These are phyloP conservation scores for Eudasyphora cyanicolor DNA, from an alignment of 2,888 invertebrate species.

Conservation along the genomic window DNA sequence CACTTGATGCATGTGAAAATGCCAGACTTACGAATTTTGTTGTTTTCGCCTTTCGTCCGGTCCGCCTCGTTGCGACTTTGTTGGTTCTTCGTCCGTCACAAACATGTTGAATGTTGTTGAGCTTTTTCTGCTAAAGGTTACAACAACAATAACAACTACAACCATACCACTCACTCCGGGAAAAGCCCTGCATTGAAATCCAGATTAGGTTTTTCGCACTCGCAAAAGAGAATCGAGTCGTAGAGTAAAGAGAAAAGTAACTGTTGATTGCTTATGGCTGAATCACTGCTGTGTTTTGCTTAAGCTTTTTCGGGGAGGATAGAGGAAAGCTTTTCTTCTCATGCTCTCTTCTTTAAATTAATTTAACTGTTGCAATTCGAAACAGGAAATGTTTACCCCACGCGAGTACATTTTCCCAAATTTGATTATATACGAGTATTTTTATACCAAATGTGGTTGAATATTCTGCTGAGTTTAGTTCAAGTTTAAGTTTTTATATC, in stretches of 20 bases:
- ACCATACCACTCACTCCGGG: constrained; percentile 49
- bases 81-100: constrained; percentile 33
- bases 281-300: neutral
- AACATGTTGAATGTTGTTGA: constrained; percentile 62
- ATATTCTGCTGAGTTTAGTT: too few relatives aligned
- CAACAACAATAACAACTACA: too few relatives aligned
- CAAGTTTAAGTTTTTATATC: too few relatives aligned
- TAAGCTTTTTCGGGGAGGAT: neutral
- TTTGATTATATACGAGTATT: too few relatives aligned
- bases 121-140: constrained; percentile 46
- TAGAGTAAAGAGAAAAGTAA: neutral
- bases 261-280: neutral
- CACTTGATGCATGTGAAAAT: constrained; percentile 78
- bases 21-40: constrained; percentile 56
- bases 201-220: constrained; percentile 30
- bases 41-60: neutral
- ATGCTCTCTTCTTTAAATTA: neutral
- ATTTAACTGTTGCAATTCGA: constrained; percentile 27
- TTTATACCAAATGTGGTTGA: too few relatives aligned
- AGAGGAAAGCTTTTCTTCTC: neutral
- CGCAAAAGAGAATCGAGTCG: neutral
- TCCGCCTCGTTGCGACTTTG: too few relatives aligned
- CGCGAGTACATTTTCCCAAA: neutral
- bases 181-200: constrained; percentile 50
- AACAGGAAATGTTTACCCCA: constrained; percentile 16